Evolutionary conservation across 2,888 invertebrate genomes (phyloP).

Genomic region (Thalpophila matura): DNA sequence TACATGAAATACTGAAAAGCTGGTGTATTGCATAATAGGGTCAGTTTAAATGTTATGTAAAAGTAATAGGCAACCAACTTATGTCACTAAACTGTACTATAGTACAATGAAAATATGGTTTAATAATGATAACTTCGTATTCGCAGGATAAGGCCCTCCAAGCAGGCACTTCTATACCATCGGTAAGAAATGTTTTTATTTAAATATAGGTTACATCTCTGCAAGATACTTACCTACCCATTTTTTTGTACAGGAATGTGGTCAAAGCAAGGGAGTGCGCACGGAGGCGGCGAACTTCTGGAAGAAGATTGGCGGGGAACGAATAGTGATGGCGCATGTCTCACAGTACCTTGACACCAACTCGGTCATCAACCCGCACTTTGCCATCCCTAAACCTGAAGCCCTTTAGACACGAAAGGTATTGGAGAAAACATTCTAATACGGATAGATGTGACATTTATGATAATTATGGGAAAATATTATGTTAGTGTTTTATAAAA

Average conservation of each 20-base stretch:
- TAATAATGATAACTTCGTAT: neutral
- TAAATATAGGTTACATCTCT: too few relatives aligned
- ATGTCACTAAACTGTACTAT: too few relatives aligned
- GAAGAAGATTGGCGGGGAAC: conserved; percentile 76
- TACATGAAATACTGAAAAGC: too few relatives aligned
- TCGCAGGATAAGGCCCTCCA: conserved; percentile 44
- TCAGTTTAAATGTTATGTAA: too few relatives aligned
- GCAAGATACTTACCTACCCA: too few relatives aligned
- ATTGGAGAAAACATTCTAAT: neutral
- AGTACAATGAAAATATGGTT: too few relatives aligned
- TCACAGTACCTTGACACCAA: conserved; percentile 73
- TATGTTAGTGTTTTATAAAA: too few relatives aligned
- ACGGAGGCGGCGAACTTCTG: conserved; percentile 72
- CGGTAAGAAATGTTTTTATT: conserved; percentile 61
- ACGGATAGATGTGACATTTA: neutral
- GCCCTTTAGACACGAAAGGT: neutral
- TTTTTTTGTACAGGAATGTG: conserved; percentile 77
- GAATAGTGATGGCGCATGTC: conserved; percentile 73
- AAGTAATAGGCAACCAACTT: too few relatives aligned
- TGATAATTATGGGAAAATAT: neutral
- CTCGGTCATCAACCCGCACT: conserved; percentile 77
- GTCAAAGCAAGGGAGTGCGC: conserved; percentile 72
- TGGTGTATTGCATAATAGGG: too few relatives aligned
- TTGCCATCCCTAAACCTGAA: conserved; percentile 66
- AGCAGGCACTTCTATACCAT: conserved; percentile 60